Evolutionary conservation across 2,888 invertebrate genomes (phyloP).

Genomic region (Timema cristinae): DNA sequence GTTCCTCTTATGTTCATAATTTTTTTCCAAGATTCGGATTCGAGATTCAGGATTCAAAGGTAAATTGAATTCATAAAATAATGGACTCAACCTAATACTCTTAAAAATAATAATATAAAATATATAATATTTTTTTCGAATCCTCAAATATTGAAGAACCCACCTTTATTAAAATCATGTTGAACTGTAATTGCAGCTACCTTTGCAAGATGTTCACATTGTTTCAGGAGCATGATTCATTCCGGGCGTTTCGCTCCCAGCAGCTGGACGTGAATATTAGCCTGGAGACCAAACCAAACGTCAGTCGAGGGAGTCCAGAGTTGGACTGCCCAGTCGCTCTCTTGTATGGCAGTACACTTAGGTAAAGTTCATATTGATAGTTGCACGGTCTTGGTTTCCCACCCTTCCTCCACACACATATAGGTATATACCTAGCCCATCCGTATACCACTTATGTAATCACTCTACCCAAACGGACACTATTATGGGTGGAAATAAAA

Average conservation of each 20-base stretch:
- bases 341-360: slow-evolving; percentile 87
- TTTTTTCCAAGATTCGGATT: too few species aligned
- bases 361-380: slow-evolving; percentile 43
- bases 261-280: slow-evolving; percentile 74
- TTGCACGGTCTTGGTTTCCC: neutral
- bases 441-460: too few species aligned
- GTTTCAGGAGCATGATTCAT: slow-evolving; percentile 85
- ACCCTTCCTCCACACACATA: neutral
- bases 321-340: slow-evolving; percentile 67
- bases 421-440: too few species aligned
- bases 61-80: too few species aligned
- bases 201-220: neutral
- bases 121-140: neutral
- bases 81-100: too few species aligned
- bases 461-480: too few species aligned
- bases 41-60: too few species aligned
- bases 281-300: slow-evolving; percentile 68
- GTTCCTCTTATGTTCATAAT: too few species aligned
- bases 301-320: slow-evolving; percentile 50
- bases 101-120: too few species aligned
- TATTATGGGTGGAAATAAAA: too few species aligned
- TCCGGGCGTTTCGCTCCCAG: slow-evolving; percentile 87
- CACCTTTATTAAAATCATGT: neutral
- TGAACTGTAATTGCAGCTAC: too few species aligned
- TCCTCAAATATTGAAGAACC: neutral